phyloP scores from a whole-genome alignment of 2,113 vertebrate genomes.

The Macquaria australasica region DNA sequence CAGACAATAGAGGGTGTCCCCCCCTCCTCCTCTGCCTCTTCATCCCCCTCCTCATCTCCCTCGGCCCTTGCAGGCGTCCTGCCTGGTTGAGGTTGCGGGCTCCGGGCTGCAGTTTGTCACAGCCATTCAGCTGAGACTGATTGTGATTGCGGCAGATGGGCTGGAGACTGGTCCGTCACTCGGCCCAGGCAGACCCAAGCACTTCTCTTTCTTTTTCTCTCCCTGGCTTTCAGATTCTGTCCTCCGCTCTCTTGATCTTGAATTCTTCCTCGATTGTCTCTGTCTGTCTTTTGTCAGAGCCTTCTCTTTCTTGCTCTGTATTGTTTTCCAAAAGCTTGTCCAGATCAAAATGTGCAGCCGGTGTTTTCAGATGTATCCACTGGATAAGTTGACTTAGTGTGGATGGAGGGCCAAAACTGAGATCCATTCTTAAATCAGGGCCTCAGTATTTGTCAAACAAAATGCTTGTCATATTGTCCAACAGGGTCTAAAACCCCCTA shows the following conservation, averaged over 20 bases:
- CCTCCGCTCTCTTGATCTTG: constrained; percentile 48
- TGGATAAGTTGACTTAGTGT: background rate
- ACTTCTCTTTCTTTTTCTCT: constrained; percentile 35
- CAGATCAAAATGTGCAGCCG: background rate
- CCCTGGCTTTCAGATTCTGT: constrained; percentile 36
- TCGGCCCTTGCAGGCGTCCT: constrained; percentile 76
- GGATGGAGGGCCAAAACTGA: background rate
- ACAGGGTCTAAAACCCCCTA: background rate
- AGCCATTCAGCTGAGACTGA: constrained; percentile 90
- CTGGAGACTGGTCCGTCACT: constrained; percentile 67
- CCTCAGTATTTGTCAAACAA: background rate
- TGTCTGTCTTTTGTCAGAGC: constrained; percentile 25
- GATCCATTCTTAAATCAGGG: background rate
- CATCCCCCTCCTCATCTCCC: constrained; percentile 47
- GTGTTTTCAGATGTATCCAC: background rate
- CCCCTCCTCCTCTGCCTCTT: constrained; percentile 31
- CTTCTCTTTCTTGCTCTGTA: constrained; percentile 34
- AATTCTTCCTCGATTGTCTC: constrained; percentile 51
- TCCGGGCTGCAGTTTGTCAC: constrained; percentile 87
- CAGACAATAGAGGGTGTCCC: constrained; percentile 83
- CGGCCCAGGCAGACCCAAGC: constrained; percentile 54
- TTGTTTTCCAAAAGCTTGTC: background rate
- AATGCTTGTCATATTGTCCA: constrained; percentile 7
- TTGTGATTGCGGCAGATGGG: constrained; percentile 92
- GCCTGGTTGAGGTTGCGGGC: constrained; percentile 78